Evolutionary conservation across 2,888 invertebrate genomes (phyloP).

Genomic region (Craniophora ligustri): DNA sequence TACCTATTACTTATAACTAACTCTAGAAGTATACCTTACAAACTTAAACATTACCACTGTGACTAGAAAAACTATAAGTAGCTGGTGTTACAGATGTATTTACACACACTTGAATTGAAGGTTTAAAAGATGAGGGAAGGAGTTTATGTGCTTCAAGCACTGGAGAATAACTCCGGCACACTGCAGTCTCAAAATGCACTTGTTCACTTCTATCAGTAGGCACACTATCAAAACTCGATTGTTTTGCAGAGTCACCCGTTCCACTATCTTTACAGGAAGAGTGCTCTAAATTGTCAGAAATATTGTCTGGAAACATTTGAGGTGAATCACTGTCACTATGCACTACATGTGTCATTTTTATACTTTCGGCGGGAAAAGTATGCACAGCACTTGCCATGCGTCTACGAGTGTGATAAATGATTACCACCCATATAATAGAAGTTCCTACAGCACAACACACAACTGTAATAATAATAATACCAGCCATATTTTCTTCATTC

Average conservation of each 20-base stretch:
- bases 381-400: slow-evolving; percentile 87
- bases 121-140: slow-evolving; percentile 85
- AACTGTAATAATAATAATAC: slow-evolving; percentile 96
- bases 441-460: slow-evolving; percentile 97
- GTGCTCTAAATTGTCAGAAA: slow-evolving; percentile 89
- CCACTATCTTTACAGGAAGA: slow-evolving; percentile 94
- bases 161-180: slow-evolving; percentile 83
- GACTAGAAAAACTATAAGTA: slow-evolving; percentile 88
- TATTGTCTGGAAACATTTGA: slow-evolving; percentile 89
- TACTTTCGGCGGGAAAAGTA: slow-evolving; percentile 81
- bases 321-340: slow-evolving; percentile 86
- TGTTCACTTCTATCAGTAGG: slow-evolving; percentile 82
- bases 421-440: slow-evolving; percentile 96
- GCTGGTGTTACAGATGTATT: slow-evolving; percentile 86
- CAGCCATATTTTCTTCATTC: slow-evolving; percentile 93
- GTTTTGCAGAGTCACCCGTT: slow-evolving; percentile 93
- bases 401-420: slow-evolving; percentile 95
- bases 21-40: slow-evolving; percentile 63
- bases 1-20: slow-evolving; percentile 53
- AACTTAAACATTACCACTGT: slow-evolving; percentile 84
- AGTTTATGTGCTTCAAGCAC: slow-evolving; percentile 86
- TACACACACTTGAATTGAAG: slow-evolving; percentile 87
- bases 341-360: slow-evolving; percentile 85
- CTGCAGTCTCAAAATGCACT: slow-evolving; percentile 82
- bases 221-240: slow-evolving; percentile 90